Evolutionary conservation across 2,797 vertebrate genomes (phyloP).

Genomic region (Sylvilagus floridanus): DNA sequence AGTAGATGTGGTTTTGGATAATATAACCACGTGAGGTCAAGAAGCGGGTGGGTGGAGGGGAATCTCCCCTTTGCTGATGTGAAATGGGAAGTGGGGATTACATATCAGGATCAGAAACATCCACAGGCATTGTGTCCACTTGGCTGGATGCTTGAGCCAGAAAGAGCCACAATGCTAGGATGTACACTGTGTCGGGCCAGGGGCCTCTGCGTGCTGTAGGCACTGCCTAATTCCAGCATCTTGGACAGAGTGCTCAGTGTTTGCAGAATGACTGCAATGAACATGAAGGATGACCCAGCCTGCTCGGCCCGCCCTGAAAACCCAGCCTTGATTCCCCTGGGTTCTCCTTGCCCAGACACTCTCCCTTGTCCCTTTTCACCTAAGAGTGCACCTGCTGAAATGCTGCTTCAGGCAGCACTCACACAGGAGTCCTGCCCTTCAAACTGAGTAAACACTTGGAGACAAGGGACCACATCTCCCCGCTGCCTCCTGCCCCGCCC

Average conservation of each 20-base stretch:
- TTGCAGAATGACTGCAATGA: neutral
- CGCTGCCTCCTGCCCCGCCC: neutral
- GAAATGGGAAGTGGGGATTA: neutral
- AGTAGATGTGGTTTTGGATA: neutral
- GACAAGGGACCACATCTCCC: neutral
- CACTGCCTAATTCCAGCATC: neutral
- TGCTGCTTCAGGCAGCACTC: neutral
- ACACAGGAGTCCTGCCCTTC: neutral
- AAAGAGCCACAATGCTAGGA: neutral
- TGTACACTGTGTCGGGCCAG: neutral
- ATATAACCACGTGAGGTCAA: neutral
- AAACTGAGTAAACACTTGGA: neutral
- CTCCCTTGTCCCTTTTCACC: neutral
- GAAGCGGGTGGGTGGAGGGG: too few relatives aligned
- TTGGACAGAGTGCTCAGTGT: neutral
- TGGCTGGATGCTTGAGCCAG: neutral
- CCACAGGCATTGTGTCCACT: neutral
- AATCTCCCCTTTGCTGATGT: neutral
- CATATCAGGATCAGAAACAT: neutral
- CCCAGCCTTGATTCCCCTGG: neutral
- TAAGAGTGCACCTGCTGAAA: neutral
- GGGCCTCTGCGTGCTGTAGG: neutral
- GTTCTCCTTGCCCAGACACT: neutral
- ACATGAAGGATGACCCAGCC: neutral
- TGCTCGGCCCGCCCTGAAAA: neutral